Conservation (phyloP, 2,888 invertebrate species). For the Agrypnus murinus region DNA sequence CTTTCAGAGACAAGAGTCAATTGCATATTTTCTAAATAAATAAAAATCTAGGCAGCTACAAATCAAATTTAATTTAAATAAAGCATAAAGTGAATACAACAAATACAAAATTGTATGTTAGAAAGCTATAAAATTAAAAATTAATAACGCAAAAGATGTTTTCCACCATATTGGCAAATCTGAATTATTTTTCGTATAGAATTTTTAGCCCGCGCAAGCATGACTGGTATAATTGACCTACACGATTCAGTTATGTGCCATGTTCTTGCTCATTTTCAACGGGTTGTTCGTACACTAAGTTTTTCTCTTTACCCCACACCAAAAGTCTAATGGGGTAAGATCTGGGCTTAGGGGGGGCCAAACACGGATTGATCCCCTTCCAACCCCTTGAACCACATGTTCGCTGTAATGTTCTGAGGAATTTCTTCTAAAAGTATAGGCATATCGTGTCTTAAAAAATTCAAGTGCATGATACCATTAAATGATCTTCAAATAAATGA, state of each 20-base stretch:
- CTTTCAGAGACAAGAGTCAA: no score
- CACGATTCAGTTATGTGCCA: not conserved
- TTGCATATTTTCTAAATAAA: not conserved
- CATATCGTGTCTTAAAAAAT: no score
- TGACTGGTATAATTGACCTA: slow-evolving; percentile 8
- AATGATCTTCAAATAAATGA: no score
- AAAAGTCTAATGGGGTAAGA: not conserved
- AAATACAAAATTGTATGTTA: slow-evolving; percentile 1
- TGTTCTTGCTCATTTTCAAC: slow-evolving; percentile 11
- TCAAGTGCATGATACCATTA: no score
- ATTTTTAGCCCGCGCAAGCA: slow-evolving; percentile 8
- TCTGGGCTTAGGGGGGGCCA: slow-evolving; percentile 1
- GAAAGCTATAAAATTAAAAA: slow-evolving; percentile 13
- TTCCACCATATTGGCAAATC: slow-evolving; percentile 3
- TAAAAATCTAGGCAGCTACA: not conserved
- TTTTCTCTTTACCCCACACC: not conserved
- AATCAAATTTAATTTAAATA: slow-evolving; percentile 1
- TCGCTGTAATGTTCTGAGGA: no score
- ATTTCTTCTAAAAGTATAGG: no score
- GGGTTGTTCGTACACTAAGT: not conserved
- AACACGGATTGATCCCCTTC: no score
- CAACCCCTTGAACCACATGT: no score
- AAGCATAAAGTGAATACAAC: not conserved
- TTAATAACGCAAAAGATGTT: slow-evolving; percentile 11
- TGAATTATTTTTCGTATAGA: slow-evolving; percentile 10